These are phyloP conservation scores for Poliocrania exsul DNA, from an alignment of 2,797 vertebrate species.

Conservation along the genomic window DNA sequence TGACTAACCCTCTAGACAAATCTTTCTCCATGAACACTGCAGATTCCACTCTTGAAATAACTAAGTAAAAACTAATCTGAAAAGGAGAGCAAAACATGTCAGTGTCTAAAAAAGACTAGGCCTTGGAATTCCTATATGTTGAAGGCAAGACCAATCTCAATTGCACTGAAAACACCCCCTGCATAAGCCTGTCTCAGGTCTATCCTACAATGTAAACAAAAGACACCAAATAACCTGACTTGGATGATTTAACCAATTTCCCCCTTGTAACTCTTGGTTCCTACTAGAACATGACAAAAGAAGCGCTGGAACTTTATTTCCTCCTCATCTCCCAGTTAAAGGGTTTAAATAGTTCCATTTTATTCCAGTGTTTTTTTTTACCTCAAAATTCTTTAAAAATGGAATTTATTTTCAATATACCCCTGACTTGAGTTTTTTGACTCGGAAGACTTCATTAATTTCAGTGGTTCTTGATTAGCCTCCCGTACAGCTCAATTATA, in stretches of 20 bases:
- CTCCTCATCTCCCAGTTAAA: background rate
- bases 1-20: background rate
- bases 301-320: background rate
- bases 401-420: background rate
- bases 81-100: background rate
- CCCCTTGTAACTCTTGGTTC: background rate
- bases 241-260: background rate
- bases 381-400: background rate
- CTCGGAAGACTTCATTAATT: background rate
- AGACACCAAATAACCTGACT: background rate
- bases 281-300: background rate
- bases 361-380: background rate
- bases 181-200: background rate
- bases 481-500: background rate
- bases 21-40: background rate
- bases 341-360: background rate
- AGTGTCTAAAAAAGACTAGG: background rate
- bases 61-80: background rate
- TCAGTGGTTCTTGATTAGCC: background rate
- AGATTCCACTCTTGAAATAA: background rate
- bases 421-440: background rate
- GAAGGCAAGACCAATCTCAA: background rate
- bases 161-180: background rate
- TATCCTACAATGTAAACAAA: background rate
- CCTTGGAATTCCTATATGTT: background rate